Conservation (phyloP, 2,113 vertebrate genomes). For the Rhea pennata region DNA sequence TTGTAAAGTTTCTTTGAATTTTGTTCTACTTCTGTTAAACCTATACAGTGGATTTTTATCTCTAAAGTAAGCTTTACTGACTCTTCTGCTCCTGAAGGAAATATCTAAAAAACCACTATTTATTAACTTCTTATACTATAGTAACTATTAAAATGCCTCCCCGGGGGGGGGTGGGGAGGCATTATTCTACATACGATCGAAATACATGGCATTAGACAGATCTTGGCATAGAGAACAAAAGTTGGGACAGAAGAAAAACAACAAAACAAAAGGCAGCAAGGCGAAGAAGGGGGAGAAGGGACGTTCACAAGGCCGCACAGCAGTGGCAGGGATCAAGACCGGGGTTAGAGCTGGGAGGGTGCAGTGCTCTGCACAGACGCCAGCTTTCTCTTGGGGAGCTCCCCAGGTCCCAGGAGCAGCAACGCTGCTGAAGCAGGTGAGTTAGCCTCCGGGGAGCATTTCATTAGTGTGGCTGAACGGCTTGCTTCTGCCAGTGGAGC, state of each 20-base stretch:
- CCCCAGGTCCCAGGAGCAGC: background rate
- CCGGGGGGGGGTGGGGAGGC: too few species aligned
- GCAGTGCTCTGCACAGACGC: too few species aligned
- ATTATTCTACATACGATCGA: background rate
- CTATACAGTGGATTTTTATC: background rate
- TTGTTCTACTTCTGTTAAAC: constrained; percentile 43
- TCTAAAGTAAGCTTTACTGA: background rate
- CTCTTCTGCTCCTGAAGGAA: background rate
- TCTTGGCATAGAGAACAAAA: background rate
- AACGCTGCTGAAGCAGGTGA: background rate
- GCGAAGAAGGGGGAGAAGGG: background rate
- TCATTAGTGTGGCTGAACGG: fast-evolving
- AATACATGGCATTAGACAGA: background rate
- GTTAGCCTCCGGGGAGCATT: background rate
- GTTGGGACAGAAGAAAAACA: background rate
- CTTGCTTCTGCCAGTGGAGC: background rate
- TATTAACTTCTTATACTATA: background rate
- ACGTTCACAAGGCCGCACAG: background rate
- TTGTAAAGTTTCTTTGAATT: background rate
- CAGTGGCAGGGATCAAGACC: background rate
- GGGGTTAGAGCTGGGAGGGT: background rate
- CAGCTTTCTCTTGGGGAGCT: background rate
- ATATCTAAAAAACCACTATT: background rate
- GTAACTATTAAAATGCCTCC: background rate
- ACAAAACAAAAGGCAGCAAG: background rate